Evolutionary conservation across 2,888 invertebrate genomes (phyloP), one percentile per base, ranked within the genome.

Genomic region (Frankliniella fusca): DNA sequence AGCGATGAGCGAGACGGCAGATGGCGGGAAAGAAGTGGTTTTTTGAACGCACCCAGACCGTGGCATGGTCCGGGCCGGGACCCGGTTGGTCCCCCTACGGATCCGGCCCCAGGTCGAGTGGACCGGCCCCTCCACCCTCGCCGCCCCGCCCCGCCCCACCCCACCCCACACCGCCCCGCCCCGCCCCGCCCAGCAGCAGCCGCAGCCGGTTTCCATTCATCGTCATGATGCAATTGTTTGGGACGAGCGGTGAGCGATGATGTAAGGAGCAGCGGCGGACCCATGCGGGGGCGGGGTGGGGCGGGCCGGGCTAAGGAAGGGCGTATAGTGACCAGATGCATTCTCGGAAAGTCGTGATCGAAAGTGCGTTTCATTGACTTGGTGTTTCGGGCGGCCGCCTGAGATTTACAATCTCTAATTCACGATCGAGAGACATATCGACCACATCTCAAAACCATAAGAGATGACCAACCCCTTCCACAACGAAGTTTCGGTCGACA

Each of bases 151-250:
- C 20, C 70, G 70, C 70, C 70, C 10, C n/a, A 23, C 70, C 70
- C 70, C 70, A 23, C 70, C 70, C 10, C n/a, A 23, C 70, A 23
- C 70, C 54, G 54, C 54, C 54, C 1, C 54, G 54, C 18, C 15
- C 54, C 54, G 70, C n/a, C 70, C 0, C n/a, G n/a, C 20, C n/a
- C 70, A 70, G 23, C 70, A 23, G n/a, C 20, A 23, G 70, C 70
- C 23, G 70, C 70, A 76, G 70, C 70, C 70, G 70, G 70, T 76
- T 76, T 76, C 70, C 70, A 76, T 76, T 76, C 70, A 76, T 76
- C 70, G 70, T 23, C 27, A 9, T 76, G 70, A 76, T 76, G 70
- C 70, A 76, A 76, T 76, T 76, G 70, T 76, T 76, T 76, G 70
- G 70, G 70, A 76, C 70, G 70, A 76, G 23, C 61, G 61, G 61